A percentile compares a stretch with the other conserved stretches of the same genome.
phyloP scores from a whole-genome alignment of 2,888 invertebrate species.

The Drosophila formosana region DNA sequence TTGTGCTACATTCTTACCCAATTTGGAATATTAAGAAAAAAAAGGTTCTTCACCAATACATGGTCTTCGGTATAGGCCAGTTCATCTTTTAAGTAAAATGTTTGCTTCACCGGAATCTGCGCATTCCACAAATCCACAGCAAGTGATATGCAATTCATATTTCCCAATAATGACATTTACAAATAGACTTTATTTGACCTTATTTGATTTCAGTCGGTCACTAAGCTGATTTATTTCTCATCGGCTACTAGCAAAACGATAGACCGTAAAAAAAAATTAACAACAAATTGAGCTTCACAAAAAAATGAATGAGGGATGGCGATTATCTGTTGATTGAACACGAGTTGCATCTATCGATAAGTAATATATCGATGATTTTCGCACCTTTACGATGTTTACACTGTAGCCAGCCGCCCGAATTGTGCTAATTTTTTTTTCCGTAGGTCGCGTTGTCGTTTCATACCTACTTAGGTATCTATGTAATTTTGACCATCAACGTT shows the following conservation, averaged over 20 bases:
- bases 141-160: background rate
- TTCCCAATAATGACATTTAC: background rate
- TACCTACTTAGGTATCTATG: too few relatives aligned
- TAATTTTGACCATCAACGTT: too few relatives aligned
- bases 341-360: background rate
- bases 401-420: too few relatives aligned
- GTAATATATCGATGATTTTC: background rate
- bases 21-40: slow-evolving; percentile 31
- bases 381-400: background rate
- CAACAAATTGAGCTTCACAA: background rate
- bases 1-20: slow-evolving; percentile 28
- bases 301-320: background rate
- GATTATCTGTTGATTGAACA: background rate
- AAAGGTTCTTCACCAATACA: slow-evolving; percentile 49
- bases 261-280: too few relatives aligned
- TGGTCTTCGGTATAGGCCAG: slow-evolving; percentile 64
- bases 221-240: too few relatives aligned
- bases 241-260: too few relatives aligned
- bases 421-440: too few relatives aligned
- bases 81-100: slow-evolving; percentile 34
- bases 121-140: background rate
- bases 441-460: too few relatives aligned
- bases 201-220: too few relatives aligned
- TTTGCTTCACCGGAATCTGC: background rate
- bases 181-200: too few relatives aligned